These are phyloP conservation scores for Lepus americanus DNA, from an alignment of 2,113 vertebrate species.

Conservation along the genomic window DNA sequence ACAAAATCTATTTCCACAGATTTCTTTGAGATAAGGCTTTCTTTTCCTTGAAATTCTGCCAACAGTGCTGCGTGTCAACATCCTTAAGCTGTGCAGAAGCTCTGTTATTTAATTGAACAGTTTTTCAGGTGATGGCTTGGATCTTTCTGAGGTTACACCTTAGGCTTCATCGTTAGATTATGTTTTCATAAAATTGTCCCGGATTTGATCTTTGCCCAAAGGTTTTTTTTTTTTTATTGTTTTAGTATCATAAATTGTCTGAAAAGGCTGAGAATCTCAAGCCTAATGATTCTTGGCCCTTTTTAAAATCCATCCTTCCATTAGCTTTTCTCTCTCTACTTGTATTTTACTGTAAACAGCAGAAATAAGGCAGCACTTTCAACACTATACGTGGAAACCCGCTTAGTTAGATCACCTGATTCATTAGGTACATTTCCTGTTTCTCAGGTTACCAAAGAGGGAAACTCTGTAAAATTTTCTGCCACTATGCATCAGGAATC, in stretches of 20 bases:
- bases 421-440: neutral
- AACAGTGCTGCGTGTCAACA: neutral
- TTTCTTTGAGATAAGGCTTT: neutral
- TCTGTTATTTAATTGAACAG: neutral
- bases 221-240: neutral
- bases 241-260: slow-evolving; percentile 42
- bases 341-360: neutral
- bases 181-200: slow-evolving; percentile 12
- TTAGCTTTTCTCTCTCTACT: slow-evolving; percentile 5
- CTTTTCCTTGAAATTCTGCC: neutral
- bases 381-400: neutral
- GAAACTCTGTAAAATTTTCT: neutral
- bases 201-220: slow-evolving; percentile 38
- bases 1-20: neutral
- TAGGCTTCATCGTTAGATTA: slow-evolving; percentile 52
- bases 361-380: neutral
- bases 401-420: neutral
- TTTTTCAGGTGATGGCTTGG: neutral
- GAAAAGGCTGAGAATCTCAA: neutral
- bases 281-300: neutral
- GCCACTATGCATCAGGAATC: neutral
- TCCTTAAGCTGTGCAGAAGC: neutral
- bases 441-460: neutral
- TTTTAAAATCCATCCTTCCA: neutral
- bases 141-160: neutral